Evolutionary conservation across 1,140 invertebrate genomes (phyloP), one percentile per base, ranked within the genome.

Genomic region (Euwallacea fornicatus): DNA sequence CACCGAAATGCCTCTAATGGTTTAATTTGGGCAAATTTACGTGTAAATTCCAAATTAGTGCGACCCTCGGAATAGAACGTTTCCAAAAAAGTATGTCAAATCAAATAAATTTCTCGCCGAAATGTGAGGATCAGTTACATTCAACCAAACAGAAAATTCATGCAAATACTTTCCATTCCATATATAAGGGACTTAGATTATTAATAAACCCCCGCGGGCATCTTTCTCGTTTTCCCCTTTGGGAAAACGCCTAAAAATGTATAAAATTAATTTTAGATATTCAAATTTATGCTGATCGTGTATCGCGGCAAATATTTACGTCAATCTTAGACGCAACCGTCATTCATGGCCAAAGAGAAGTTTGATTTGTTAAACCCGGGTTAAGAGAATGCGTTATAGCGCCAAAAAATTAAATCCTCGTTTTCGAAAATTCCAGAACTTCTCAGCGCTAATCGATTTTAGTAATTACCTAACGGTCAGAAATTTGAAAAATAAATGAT

Each of bases 11-110:
- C 33, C 64, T 58, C 53, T 66, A 56, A 66, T 66, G 64, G 64
- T 66, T 66, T 66, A 66, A 66, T 66, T 66, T 66, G 64, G 55
- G 64, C 53, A 66, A 66, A 66, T 66, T 66, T 33, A 44, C 42
- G 64, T 66, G 54, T 66, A 66, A 66, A 66, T 44, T 43, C 46
- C 53, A 56, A 66, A 66, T 66, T 66, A 66, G 47, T 63, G 33
- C 61, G 47, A 46, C n/a, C 44, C 13, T 16, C 33, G 7, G 21
- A 33, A 33, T 33, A 33, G 21, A 33, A 33, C 21, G 21, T 33
- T 33, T 33, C 21, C 1, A 33, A 33, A 33, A 33, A 33, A 33
- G 21, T 33, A 33, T 33, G 21, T 33, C 21, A 33, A 33, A 33
- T 33, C 21, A 33, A 33, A 33, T 33, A 33, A 33, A 33, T 33